These are phyloP conservation scores for Hipparchia semele DNA, from an alignment of 2,888 invertebrate genomes.

Conservation along the genomic window DNA sequence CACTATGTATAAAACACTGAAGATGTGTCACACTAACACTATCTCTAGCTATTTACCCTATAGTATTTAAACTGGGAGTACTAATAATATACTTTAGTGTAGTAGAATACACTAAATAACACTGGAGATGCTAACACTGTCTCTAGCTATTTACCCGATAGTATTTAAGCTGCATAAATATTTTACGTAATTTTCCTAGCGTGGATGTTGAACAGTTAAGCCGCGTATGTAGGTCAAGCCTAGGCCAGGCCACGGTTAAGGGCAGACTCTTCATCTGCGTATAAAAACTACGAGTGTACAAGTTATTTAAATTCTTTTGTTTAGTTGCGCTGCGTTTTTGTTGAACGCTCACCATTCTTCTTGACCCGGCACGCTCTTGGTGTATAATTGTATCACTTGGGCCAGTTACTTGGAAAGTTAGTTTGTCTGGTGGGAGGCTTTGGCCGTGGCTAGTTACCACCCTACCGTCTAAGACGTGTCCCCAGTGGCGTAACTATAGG, in stretches of 20 bases:
- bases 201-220: conserved; percentile 7
- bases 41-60: not conserved
- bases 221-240: conserved; percentile 10
- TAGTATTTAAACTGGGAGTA: not conserved
- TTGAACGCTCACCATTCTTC: not conserved
- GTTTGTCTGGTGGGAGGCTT: too few relatives aligned
- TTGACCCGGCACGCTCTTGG: not conserved
- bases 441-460: too few relatives aligned
- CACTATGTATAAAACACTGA: too few relatives aligned
- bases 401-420: not conserved
- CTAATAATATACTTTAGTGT: too few relatives aligned
- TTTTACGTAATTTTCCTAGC: conserved; percentile 8
- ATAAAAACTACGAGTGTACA: conserved; percentile 10
- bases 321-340: conserved; percentile 14
- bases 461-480: too few relatives aligned
- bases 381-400: not conserved
- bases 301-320: conserved; percentile 17
- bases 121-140: too few relatives aligned
- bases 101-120: too few relatives aligned
- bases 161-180: not conserved
- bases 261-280: conserved; percentile 8
- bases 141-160: not conserved
- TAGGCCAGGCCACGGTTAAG: conserved; percentile 15
- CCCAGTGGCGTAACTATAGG: too few relatives aligned
- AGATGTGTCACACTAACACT: too few relatives aligned